These are phyloP conservation scores for Agriopis leucophaearia DNA, from an alignment of 2,888 invertebrate species.

Conservation along the genomic window DNA sequence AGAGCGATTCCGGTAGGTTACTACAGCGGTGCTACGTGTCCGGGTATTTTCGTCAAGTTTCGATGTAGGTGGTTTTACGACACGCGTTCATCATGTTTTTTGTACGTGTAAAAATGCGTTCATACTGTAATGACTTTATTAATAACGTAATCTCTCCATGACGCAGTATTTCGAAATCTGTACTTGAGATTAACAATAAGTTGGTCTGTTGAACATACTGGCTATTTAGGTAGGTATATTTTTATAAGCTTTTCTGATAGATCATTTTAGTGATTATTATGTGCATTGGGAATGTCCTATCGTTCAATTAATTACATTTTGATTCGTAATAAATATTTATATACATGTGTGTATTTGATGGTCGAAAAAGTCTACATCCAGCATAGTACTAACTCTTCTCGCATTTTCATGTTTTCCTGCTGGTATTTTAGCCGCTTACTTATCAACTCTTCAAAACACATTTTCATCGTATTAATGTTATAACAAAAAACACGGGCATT, in stretches of 20 bases:
- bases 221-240: too few relatives aligned
- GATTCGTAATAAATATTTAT: constrained; percentile 29
- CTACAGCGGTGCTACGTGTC: constrained; percentile 55
- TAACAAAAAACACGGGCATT: neutral
- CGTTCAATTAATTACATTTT: constrained; percentile 26
- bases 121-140: constrained; percentile 53
- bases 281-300: neutral
- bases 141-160: constrained; percentile 38
- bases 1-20: constrained; percentile 52
- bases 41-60: constrained; percentile 63
- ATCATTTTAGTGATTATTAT: too few relatives aligned
- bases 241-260: too few relatives aligned
- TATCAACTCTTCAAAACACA: too few relatives aligned
- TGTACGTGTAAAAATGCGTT: constrained; percentile 48
- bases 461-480: neutral
- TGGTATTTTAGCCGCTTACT: too few relatives aligned
- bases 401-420: too few relatives aligned
- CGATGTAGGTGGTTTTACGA: constrained; percentile 63
- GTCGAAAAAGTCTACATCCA: constrained; percentile 27
- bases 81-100: constrained; percentile 55
- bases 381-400: neutral
- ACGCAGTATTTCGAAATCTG: constrained; percentile 14
- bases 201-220: too few relatives aligned
- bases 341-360: constrained; percentile 23
- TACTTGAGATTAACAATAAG: neutral